Evolutionary conservation across 35 echinoderm and acorn worm species (phyloP).

Genomic region (Heliocidaris tuberculata): DNA sequence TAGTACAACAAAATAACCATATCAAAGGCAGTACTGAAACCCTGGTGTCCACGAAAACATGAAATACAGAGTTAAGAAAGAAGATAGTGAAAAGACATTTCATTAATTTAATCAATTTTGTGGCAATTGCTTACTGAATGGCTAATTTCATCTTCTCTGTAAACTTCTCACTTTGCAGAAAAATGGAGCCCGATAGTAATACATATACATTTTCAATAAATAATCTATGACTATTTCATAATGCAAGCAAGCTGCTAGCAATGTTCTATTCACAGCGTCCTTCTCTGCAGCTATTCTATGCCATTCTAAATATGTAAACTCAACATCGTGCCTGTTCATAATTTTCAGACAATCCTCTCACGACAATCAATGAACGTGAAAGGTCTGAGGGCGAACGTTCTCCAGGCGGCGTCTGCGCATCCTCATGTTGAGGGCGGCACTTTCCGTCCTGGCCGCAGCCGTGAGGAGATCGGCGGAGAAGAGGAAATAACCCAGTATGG

Average conservation of each 20-base stretch:
- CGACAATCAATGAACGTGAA: background rate
- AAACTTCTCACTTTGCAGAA: background rate
- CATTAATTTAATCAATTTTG: background rate
- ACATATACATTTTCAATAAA: slow-evolving; percentile 13
- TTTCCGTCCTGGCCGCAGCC: background rate
- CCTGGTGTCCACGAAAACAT: background rate
- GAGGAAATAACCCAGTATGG: slow-evolving; percentile 38
- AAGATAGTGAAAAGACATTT: background rate
- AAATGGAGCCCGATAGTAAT: background rate
- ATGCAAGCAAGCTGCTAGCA: background rate
- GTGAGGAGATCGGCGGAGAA: slow-evolving; percentile 43
- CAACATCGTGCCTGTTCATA: background rate
- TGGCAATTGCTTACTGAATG: background rate
- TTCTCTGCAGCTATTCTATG: background rate
- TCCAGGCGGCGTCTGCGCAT: slow-evolving; percentile 20
- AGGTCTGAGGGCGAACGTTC: slow-evolving; percentile 27
- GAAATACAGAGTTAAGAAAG: background rate
- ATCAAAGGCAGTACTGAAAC: background rate
- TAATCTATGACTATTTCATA: slow-evolving; percentile 13
- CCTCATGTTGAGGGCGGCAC: background rate
- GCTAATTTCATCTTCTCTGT: background rate
- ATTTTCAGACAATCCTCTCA: background rate
- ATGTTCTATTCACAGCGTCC: background rate
- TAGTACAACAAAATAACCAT: background rate
- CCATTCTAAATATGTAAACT: background rate